These are phyloP conservation scores for Eremobia ochroleuca DNA, from an alignment of 2,888 invertebrate genomes.

Conservation along the genomic window DNA sequence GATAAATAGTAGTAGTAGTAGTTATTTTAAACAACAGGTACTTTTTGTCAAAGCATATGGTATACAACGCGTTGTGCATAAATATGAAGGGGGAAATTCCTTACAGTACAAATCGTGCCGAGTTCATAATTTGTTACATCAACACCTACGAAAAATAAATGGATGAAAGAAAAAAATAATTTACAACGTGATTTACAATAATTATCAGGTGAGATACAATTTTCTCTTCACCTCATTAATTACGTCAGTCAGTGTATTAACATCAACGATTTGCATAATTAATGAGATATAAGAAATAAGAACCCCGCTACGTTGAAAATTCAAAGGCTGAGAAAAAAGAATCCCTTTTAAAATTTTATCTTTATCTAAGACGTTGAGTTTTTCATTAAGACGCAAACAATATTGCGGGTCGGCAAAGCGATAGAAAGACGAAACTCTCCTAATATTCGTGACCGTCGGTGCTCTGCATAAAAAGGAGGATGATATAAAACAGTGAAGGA, in stretches of 20 bases:
- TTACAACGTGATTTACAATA: conserved; percentile 16
- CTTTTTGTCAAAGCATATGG: conserved; percentile 52
- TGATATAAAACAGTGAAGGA: conserved; percentile 68
- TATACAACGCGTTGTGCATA: conserved; percentile 36
- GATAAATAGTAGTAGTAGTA: too few relatives aligned
- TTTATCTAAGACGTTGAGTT: conserved; percentile 61
- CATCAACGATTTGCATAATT: conserved; percentile 60
- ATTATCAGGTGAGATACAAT: conserved; percentile 29
- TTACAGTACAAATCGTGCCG: conserved; percentile 13
- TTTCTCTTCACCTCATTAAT: conserved; percentile 50
- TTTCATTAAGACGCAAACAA: conserved; percentile 65
- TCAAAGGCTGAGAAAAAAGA: conserved; percentile 50
- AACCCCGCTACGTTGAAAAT: conserved; percentile 40
- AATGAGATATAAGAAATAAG: conserved; percentile 57
- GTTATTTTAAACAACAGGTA: conserved; percentile 44
- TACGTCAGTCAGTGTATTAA: conserved; percentile 53
- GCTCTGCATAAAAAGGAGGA: conserved; percentile 64
- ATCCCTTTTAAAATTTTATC: conserved; percentile 54
- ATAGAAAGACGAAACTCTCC: conserved; percentile 51
- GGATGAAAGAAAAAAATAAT: conserved; percentile 19
- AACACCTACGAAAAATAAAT: conserved; percentile 11
- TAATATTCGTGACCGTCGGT: conserved; percentile 59
- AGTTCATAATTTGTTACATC: conserved; percentile 22
- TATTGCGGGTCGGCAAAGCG: conserved; percentile 59
- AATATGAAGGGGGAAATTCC: conserved; percentile 25